phyloP scores from a whole-genome alignment of 2,113 vertebrate genomes.

The Phaethornis superciliosus region DNA sequence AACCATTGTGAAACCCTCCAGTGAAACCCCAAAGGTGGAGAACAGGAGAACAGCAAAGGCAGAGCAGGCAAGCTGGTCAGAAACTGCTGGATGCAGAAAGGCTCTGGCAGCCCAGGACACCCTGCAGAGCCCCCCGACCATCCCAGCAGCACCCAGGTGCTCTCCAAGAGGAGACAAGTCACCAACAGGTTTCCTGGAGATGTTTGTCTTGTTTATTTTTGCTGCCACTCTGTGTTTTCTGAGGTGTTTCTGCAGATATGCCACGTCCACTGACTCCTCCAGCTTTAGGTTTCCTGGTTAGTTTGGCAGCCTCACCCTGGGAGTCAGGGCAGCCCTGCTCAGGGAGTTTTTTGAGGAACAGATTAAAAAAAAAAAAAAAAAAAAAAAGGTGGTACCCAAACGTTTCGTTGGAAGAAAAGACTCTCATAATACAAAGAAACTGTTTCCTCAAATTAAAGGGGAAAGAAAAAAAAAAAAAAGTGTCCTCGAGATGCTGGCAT shows the following conservation, averaged over 20 bases:
- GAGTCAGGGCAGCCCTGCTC: neutral
- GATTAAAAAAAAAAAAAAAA: neutral
- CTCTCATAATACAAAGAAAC: neutral
- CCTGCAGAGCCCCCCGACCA: neutral
- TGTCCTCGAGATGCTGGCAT: neutral
- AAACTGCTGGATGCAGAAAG: rapidly evolving
- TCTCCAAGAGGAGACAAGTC: neutral
- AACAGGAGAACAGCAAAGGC: neutral
- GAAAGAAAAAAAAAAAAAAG: neutral
- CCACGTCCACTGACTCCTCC: neutral
- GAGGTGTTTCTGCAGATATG: neutral
- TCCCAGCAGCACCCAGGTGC: neutral
- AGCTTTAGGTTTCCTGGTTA: neutral
- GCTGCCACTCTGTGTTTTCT: neutral
- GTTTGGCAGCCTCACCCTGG: neutral
- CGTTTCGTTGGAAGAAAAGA: neutral
- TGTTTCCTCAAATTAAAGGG: neutral
- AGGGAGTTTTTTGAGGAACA: neutral
- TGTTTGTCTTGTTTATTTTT: neutral
- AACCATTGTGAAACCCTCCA: neutral
- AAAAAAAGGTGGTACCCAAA: neutral
- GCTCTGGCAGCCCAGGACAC: neutral
- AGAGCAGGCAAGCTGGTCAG: rapidly evolving
- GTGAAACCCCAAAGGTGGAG: neutral
- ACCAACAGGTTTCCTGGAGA: neutral